Evolutionary conservation across 2,113 vertebrate species (phyloP).

Genomic region (Archocentrus centrarchus): DNA sequence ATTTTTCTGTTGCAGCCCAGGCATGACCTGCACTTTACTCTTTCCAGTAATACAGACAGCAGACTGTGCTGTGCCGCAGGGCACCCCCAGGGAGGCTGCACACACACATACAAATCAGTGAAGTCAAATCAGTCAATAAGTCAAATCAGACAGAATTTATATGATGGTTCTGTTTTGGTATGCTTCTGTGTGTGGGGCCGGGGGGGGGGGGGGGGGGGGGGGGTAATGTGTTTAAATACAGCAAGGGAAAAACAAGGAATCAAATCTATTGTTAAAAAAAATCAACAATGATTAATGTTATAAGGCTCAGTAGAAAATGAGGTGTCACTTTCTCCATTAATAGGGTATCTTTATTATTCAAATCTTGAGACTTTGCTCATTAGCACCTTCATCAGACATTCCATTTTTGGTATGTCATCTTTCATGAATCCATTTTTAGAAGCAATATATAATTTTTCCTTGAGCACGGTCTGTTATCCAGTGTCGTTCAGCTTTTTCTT

Average conservation of each 20-base stretch:
- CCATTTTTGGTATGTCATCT: slow-evolving; percentile 23
- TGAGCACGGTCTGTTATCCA: background rate
- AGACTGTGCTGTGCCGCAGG: slow-evolving; percentile 54
- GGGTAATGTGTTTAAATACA: background rate
- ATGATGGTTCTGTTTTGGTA: background rate
- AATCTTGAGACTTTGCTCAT: slow-evolving; percentile 40
- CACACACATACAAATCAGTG: background rate
- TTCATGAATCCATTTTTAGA: slow-evolving; percentile 26
- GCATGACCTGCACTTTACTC: slow-evolving; percentile 63
- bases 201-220: too few relatives aligned
- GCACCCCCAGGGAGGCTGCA: slow-evolving; percentile 23
- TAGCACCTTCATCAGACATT: slow-evolving; percentile 36
- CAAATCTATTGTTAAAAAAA: background rate
- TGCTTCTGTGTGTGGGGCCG: background rate
- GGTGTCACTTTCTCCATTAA: slow-evolving; percentile 21
- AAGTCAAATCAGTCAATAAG: background rate
- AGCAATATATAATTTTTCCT: background rate
- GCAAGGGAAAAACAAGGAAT: background rate
- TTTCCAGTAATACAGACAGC: slow-evolving; percentile 66
- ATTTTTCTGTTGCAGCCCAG: slow-evolving; percentile 67
- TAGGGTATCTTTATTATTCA: slow-evolving; percentile 30
- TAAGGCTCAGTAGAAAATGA: slow-evolving; percentile 14
- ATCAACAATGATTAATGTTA: background rate
- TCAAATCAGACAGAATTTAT: background rate
- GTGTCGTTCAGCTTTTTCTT: background rate